Evolutionary conservation across 2,888 invertebrate genomes (phyloP).

Genomic region (Allophyes oxyacanthae): DNA sequence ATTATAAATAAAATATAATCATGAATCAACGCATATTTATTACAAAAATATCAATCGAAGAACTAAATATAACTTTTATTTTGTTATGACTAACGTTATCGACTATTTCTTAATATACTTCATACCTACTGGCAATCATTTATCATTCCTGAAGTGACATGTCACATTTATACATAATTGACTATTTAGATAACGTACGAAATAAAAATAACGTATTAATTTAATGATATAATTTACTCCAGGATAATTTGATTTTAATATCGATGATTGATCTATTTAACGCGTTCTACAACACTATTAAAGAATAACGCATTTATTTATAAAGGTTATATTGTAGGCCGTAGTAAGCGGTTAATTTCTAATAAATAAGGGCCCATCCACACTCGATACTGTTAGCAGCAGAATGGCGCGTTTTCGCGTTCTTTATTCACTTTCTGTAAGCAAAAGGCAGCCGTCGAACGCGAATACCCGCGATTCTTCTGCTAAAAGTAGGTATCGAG

Average conservation of each 20-base stretch:
- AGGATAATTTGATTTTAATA: constrained; percentile 43
- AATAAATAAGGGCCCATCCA: too few species aligned
- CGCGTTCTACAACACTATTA: constrained; percentile 6
- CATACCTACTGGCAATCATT: constrained; percentile 7
- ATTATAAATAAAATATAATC: too few species aligned
- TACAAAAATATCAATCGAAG: background rate
- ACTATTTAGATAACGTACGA: constrained; percentile 12
- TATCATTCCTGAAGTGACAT: constrained; percentile 44
- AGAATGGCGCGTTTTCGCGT: too few species aligned
- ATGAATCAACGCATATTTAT: too few species aligned
- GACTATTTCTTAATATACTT: constrained; percentile 15
- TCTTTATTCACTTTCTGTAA: too few species aligned
- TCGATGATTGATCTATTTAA: constrained; percentile 26
- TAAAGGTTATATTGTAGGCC: background rate
- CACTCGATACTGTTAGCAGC: too few species aligned
- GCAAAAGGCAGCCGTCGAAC: too few species aligned
- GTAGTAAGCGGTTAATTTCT: too few species aligned
- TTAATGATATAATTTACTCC: constrained; percentile 13
- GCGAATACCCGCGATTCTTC: too few species aligned
- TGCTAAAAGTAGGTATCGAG: too few species aligned
- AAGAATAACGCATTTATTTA: constrained; percentile 1
- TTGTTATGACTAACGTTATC: constrained; percentile 19
- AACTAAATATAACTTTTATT: constrained; percentile 22
- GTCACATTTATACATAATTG: constrained; percentile 17
- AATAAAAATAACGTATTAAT: constrained; percentile 15